Base-by-base conservation (phyloP, 2,113 vertebrate genomes). In the Choloepus hoffmanni region DNA sequence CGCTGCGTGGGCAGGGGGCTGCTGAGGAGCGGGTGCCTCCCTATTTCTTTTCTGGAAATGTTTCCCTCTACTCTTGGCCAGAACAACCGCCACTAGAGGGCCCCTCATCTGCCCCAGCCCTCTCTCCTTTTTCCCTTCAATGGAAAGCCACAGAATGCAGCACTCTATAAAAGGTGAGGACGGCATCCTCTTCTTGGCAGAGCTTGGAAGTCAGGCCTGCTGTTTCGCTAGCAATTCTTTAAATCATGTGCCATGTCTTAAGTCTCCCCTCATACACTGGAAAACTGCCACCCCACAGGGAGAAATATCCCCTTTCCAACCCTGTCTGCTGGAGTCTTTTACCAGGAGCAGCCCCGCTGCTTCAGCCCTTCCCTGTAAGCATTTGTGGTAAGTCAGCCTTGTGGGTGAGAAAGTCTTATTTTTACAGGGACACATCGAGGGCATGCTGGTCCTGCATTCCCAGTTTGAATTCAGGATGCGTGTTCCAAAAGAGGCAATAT, bases 341-440 rank as follows among this genome's bases (percentile, higher is more conserved):
- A 19, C 33, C 65, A 36, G 65, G 26, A 0, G 0, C 6, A 6
- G n/a, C 36, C 43, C 19, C 3, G 13, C 0, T 10, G 30, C 28
- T 43, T 15, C 30, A 1, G 3, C 36, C 5, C 6, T 26, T 30
- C 36, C n/a, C 62, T 62, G 6, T 0, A 16, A 74, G 76, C 88
- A 72, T 40, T 12, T 9, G 21, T 14, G 2, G 36, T 40, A 30
- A 65, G 65, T 72, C 10, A 16, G 36, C 23, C 60, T 50, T 13
- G 16, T 1, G 4, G 10, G 13, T 30, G 10, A 67, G 50, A 60
- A 40, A 18, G 16, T 24, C 19, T 36, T 28, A 43, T 73, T 68
- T 84, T 67, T 36, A 63, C 5, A 92, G 45, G 23, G 11, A 30
- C 26, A 12, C 6, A 1, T 7, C n/a, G 63, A 77, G 14, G 60